A percentile compares a stretch with the other conserved stretches of the same genome.
These are phyloP conservation scores for Sciurus vulgaris DNA, from an alignment of 2,797 vertebrate species.

Conservation along the genomic window DNA sequence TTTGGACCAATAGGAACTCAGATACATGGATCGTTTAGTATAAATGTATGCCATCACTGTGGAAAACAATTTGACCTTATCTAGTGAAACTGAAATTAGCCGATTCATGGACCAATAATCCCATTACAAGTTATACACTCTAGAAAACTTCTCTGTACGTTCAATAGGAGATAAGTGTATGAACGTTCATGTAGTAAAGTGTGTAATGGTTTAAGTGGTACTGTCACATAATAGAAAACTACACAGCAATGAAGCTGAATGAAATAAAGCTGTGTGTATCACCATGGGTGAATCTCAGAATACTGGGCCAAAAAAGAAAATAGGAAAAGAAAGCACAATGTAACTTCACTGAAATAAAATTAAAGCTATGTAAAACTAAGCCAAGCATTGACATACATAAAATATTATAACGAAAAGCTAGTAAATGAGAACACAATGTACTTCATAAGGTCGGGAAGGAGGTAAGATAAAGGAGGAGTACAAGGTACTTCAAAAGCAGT, in stretches of 20 bases:
- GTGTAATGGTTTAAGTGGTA: neutral
- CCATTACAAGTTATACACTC: neutral
- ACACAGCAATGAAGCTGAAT: neutral
- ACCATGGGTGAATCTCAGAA: constrained; percentile 26
- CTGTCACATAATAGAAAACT: neutral
- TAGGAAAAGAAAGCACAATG: neutral
- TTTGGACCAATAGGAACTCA: neutral
- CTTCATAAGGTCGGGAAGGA: neutral
- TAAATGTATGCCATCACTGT: neutral
- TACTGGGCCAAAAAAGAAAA: neutral
- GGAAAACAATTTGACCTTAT: constrained; percentile 23
- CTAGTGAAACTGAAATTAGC: constrained; percentile 25
- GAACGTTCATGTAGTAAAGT: neutral
- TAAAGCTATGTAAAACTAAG: constrained; percentile 1
- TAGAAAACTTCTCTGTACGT: neutral
- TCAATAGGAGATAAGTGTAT: neutral
- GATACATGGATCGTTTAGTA: neutral
- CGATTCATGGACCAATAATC: neutral
- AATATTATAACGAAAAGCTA: neutral
- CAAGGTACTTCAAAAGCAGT: neutral
- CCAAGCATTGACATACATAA: neutral
- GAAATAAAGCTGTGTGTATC: neutral
- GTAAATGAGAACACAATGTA: neutral
- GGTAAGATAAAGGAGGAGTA: neutral
- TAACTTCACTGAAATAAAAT: neutral